phyloP scores from a whole-genome alignment of 2,113 vertebrate species.

The Tachycineta bicolor region DNA sequence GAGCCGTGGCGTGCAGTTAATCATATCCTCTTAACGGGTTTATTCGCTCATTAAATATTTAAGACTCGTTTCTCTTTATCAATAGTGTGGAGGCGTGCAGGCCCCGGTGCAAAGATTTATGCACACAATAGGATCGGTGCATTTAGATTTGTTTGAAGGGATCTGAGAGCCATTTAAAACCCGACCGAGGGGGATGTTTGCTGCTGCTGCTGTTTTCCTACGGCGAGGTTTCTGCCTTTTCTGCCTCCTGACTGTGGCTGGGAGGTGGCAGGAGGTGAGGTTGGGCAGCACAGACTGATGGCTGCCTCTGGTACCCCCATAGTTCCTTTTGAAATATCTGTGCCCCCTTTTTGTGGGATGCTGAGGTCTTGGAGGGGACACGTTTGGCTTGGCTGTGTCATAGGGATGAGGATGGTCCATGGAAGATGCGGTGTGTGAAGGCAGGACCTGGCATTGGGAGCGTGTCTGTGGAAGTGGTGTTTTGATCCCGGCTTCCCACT shows the following conservation, averaged over 20 bases:
- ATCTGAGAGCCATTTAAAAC: constrained; percentile 37
- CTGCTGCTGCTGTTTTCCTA: constrained; percentile 14
- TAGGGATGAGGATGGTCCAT: fast-evolving
- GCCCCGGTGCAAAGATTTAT: constrained; percentile 66
- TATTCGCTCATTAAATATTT: constrained; percentile 77
- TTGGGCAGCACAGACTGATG: fast-evolving
- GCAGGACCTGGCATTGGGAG: not conserved
- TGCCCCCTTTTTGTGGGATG: not conserved
- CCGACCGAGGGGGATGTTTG: not conserved
- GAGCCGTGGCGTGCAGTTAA: constrained; percentile 57
- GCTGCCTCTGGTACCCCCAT: not conserved
- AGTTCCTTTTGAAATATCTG: not conserved
- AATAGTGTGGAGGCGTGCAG: constrained; percentile 67
- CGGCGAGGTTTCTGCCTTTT: not conserved
- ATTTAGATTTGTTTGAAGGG: constrained; percentile 47
- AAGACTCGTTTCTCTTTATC: constrained; percentile 74
- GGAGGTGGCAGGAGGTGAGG: not conserved
- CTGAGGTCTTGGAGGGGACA: not conserved
- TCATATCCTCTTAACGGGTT: constrained; percentile 77
- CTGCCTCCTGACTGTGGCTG: not conserved
- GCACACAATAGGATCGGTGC: constrained; percentile 56
- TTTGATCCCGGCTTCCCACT: not conserved
- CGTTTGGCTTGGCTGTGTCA: not conserved
- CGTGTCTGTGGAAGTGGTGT: not conserved
- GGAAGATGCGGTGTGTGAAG: fast-evolving